Base-by-base conservation (phyloP, 2,113 vertebrate species). In the Blennius ocellaris region DNA sequence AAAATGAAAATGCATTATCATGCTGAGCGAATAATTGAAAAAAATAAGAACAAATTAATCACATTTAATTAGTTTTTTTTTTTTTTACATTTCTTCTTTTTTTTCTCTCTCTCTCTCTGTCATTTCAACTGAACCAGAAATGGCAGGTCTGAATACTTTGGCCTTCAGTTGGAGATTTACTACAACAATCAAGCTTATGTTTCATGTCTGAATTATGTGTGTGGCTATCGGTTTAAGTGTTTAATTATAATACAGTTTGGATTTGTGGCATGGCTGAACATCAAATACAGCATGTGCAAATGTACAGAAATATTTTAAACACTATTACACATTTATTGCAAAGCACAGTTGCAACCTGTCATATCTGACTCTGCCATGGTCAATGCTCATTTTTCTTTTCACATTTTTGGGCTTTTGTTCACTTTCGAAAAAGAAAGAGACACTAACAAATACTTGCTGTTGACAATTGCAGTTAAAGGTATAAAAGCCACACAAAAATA, bases 91-190 rank as follows among this genome's bases (percentile, higher is more conserved):
- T 9, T 8, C 5, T 40, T 11, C 48, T 11, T 11, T 57, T 41
- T 66, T 0, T 6, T 15, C 11, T 15, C 12, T 36, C 44, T 62
- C 5, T 43, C 54, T 50, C 39, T 11, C 53, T 41, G 17, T 60
- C 49, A 58, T 21, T 30, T 58, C 40, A 67, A 12, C 54, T 16
- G 12, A 69, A 30, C 53, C 63, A 62, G 55, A 1, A 7, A 40
- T 10, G 57, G 44, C 39, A 2, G 57, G 40, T 30, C 39, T 37
- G 11, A 12, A 47, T 43, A 14, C 44, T 48, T 73, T 48, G 41
- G 58, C 51, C 67, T 52, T 56, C 63, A 44, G 79, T 76, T 49
- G 47, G 47, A 15, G 14, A 15, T 49, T 49, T 30, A 2, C 21
- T 30, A 30, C 21, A 30, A 30, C 21, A 30, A 30, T 4, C 21